Base-by-base conservation (phyloP, 2,113 vertebrate species). In the Cavia porcellus region DNA sequence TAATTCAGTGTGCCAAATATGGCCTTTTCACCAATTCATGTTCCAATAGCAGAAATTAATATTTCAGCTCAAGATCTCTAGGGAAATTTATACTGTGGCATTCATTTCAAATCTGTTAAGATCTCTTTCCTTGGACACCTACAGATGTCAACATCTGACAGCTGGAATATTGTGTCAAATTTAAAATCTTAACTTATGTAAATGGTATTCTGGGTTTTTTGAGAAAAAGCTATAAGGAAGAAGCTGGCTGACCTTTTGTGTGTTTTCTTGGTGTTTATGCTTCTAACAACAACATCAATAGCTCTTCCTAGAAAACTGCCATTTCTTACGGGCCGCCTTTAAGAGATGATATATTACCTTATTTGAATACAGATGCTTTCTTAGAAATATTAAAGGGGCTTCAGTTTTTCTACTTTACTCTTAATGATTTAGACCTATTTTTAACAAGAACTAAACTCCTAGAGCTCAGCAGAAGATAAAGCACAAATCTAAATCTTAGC, bases 131-230 rank as follows among this genome's bases (percentile, higher is more conserved):
- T 84, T 42, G 38, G 52, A 82, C 45, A 70, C 15, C 6, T 62
- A 81, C 1, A 86, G 22, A 62, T 62, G 2, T 87, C 25, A 90
- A 80, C 86, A 81, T 35, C 25, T 20, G 9, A 68, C 19, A 72
- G 64, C 47, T 79, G 28, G 35, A 92, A n/a, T n/a, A 92, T 95
- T 94, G 86, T 50, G 15, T 84, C 89, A 86, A 75, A 57, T 92
- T 94, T 83, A 93, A 80, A 93, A 64, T 62, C 35, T 42, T 84
- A 87, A 25, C 55, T 92, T 87, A 30, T 52, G 47, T 30, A 89
- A 86, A 92, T 30, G 3, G 3, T 61, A 42, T 52, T 80, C 8
- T 59, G 45, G 3, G 9, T 52, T 95, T 97, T 64, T 88, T 35
- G 55, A 84, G 45, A 89, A 92, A 79, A 84, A 95, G 24, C 28